A percentile compares a stretch with the other conserved stretches of the same genome.
Conservation (phyloP, 2,797 vertebrate species). For the Otolemur crassicaudatus region DNA sequence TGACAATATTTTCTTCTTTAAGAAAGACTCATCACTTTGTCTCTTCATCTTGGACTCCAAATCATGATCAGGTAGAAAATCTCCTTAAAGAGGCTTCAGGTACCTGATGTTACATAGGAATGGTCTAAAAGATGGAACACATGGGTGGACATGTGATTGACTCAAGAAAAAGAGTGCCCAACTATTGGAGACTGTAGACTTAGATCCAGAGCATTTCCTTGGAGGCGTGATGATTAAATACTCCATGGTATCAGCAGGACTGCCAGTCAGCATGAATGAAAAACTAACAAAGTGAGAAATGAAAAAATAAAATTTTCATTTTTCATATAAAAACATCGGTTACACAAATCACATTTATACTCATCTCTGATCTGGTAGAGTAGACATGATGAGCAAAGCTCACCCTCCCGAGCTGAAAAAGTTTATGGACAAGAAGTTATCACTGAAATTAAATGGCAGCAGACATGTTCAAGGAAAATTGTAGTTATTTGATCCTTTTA, state of each 20-base stretch:
- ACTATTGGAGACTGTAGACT: background rate
- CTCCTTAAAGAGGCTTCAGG: background rate
- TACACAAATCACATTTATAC: too few species aligned
- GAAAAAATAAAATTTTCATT: background rate
- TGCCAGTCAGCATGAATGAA: background rate
- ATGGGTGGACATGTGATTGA: background rate
- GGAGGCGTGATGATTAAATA: background rate
- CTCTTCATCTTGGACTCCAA: background rate
- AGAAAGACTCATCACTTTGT: background rate
- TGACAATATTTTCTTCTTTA: background rate
- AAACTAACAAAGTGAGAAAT: background rate
- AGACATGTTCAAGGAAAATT: too few species aligned
- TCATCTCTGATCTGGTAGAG: too few species aligned
- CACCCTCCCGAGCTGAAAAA: too few species aligned
- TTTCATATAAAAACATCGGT: background rate
- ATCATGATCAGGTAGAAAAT: background rate
- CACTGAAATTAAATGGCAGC: too few species aligned
- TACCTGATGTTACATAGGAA: background rate
- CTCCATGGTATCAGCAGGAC: accelerated
- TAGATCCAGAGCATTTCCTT: background rate
- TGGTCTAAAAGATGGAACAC: background rate
- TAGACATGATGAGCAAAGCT: too few species aligned
- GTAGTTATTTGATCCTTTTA: too few species aligned
- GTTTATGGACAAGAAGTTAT: too few species aligned
- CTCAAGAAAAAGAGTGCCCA: background rate